A percentile compares a stretch with the other conserved stretches of the same genome.
Conservation (phyloP, 2,113 vertebrate species). For the Erpornis zantholeuca region DNA sequence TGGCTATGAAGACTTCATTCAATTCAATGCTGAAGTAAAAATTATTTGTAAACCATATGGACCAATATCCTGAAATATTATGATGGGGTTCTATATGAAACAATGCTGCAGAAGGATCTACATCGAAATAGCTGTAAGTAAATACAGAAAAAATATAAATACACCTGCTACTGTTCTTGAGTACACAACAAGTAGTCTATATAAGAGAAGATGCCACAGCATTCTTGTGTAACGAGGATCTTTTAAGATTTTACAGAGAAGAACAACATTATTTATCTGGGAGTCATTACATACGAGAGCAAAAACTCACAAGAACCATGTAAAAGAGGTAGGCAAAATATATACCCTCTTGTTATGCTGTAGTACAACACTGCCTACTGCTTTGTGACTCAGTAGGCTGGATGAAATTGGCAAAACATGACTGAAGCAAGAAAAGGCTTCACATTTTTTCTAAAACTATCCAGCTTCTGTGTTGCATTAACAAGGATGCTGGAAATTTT, state of each 20-base stretch:
- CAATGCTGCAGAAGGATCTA: slow-evolving; percentile 74
- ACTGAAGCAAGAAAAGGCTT: background rate
- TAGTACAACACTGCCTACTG: background rate
- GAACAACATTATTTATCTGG: background rate
- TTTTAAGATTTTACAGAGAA: background rate
- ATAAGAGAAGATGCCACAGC: background rate
- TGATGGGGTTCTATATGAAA: slow-evolving; percentile 81
- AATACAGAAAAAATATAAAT: background rate
- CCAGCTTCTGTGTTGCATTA: background rate
- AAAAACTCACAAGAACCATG: background rate
- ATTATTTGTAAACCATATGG: slow-evolving; percentile 87
- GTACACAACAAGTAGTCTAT: background rate
- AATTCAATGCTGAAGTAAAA: slow-evolving; percentile 77
- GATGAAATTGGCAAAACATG: background rate
- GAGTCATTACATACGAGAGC: background rate
- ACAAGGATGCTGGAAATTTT: background rate
- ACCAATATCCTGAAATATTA: slow-evolving; percentile 78
- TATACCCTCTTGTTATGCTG: background rate
- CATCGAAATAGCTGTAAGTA: slow-evolving; percentile 70
- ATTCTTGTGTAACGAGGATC: background rate
- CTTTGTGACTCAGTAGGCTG: background rate
- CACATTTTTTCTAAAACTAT: background rate
- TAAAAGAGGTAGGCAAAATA: background rate
- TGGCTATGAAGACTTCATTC: slow-evolving; percentile 78
- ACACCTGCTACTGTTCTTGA: background rate